Percentiles rank a stretch among this genome's conserved stretches.
Evolutionary conservation across 2,113 vertebrate species (phyloP).

Genomic region (human): DNA sequence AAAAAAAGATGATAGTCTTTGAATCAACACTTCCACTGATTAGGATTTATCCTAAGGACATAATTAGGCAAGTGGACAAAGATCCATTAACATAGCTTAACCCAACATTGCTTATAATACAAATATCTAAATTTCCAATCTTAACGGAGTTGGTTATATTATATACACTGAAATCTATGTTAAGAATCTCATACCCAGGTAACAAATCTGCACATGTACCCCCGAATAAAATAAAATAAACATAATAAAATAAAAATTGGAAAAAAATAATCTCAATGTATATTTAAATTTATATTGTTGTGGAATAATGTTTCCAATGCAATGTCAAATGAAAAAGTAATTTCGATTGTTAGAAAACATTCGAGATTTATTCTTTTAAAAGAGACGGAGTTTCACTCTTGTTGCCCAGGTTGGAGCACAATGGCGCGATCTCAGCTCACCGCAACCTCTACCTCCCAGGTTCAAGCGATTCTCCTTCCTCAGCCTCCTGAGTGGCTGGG

Average conservation of each 20-base stretch:
- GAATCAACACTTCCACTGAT: constrained; percentile 13
- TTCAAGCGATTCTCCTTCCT: background rate
- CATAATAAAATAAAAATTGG: no score
- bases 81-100: constrained; percentile 2
- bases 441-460: no score
- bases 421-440: no score
- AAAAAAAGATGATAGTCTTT: background rate
- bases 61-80: constrained; percentile 29
- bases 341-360: background rate
- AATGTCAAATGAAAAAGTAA: constrained; percentile 42
- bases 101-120: constrained; percentile 7
- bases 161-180: background rate
- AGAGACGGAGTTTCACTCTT: no score
- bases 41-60: constrained; percentile 19
- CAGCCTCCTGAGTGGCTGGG: background rate
- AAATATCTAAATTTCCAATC: background rate
- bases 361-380: no score
- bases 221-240: no score
- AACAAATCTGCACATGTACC: no score
- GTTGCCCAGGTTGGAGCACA: no score
- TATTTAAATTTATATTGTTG: constrained; percentile 36
- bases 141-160: background rate
- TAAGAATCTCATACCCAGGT: background rate
- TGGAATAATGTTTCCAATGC: constrained; percentile 7
- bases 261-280: background rate